A percentile compares a stretch with the other conserved stretches of the same genome.
Conservation (phyloP, 2,113 vertebrate genomes). For the Calyptomena viridis region DNA sequence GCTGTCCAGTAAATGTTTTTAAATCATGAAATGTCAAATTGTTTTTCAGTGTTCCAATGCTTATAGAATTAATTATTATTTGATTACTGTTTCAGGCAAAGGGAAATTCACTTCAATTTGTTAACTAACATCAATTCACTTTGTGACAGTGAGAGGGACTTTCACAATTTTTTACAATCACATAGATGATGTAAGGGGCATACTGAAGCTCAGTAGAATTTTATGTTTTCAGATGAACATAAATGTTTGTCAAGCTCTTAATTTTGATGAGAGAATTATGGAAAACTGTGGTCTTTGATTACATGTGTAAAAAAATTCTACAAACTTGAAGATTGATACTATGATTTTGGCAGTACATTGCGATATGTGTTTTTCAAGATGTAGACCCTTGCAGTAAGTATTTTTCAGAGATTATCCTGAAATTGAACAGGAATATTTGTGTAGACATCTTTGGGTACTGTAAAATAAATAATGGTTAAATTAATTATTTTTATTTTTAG, state of each 20-base stretch:
- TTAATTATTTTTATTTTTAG: slow-evolving; percentile 61
- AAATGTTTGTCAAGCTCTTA: neutral
- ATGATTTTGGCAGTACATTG: neutral
- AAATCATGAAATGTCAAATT: neutral
- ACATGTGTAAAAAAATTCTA: neutral
- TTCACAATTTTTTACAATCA: neutral
- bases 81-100: neutral
- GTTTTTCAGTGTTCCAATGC: neutral
- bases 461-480: neutral
- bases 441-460: neutral
- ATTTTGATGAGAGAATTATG: neutral
- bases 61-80: neutral
- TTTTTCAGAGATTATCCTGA: neutral
- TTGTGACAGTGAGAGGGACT: neutral
- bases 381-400: neutral
- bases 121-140: neutral
- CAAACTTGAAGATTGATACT: neutral
- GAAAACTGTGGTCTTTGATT: neutral
- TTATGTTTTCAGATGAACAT: neutral
- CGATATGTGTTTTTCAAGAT: neutral
- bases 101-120: neutral
- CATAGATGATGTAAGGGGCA: neutral
- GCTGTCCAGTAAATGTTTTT: neutral
- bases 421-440: neutral
- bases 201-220: neutral